These are phyloP conservation scores for Sebastes iracundus DNA, from an alignment of 2,797 vertebrate species.

Conservation along the genomic window DNA sequence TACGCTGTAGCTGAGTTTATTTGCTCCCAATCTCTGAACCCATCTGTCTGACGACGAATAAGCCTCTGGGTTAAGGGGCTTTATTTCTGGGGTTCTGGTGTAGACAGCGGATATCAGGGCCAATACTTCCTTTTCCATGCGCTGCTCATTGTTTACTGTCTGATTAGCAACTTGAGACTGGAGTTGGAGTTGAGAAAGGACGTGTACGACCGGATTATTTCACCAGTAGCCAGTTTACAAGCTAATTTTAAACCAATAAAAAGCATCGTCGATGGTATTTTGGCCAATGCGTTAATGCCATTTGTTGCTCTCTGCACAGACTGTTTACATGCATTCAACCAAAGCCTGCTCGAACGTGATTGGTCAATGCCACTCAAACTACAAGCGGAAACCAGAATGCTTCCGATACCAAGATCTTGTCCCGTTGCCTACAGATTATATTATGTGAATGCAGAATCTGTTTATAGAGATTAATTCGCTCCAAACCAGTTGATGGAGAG, in stretches of 20 bases:
- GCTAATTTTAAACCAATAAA: not conserved
- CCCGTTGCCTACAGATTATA: no score
- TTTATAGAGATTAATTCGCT: no score
- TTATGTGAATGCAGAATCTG: no score
- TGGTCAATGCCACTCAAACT: not conserved
- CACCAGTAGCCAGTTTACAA: no score
- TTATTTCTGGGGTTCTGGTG: rapidly evolving
- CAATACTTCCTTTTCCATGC: not conserved
- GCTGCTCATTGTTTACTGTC: no score
- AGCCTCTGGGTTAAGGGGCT: not conserved
- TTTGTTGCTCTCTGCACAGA: not conserved
- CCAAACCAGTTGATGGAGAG: no score
- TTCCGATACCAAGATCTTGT: no score
- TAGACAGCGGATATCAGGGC: not conserved
- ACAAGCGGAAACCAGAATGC: not conserved
- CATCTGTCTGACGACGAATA: rapidly evolving
- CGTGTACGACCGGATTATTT: no score
- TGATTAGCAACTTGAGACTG: no score
- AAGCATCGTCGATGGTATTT: rapidly evolving
- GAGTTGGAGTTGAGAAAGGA: no score
- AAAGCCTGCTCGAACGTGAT: not conserved
- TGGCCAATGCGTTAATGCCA: not conserved
- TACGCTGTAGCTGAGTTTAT: not conserved
- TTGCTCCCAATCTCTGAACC: not conserved
- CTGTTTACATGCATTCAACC: not conserved